Evolutionary conservation across 2,888 invertebrate species (phyloP), one percentile per base, ranked within the genome.

Genomic region (Oscheius onirici): DNA sequence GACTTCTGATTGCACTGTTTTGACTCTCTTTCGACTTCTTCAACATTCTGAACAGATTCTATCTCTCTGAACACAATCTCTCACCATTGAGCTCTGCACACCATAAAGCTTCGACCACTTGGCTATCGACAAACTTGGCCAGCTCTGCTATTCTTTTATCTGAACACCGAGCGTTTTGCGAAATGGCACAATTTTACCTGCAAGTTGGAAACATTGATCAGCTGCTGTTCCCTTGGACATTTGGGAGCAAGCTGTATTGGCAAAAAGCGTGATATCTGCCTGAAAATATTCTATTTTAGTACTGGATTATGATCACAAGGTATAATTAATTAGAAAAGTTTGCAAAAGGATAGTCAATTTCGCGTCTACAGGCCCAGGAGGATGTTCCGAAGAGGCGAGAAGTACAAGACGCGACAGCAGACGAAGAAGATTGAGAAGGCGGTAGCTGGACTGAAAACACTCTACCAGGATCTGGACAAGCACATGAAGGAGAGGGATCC

Each of bases 81-180:
- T 34, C 8, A 34, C 34, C 34, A 73, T 84, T 78, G 68, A 81
- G 61, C 58, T 84, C 83, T 8, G 82, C 81, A 58, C 84, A 84
- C 84, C 84, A 84, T 24, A 84, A 72, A 6, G 83, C 83, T 52
- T 84, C 84, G 28, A 84, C 79, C 28, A 80, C 82, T 73, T 84
- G 84, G 58, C 81, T 81, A 66, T 84, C 84, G 15, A 84, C 84
- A 70, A 84, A 84, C 54, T 78, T 82, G 24, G 82, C 82, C 70
- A 84, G 51, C 52, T 84, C 81, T 51, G 77, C 75, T 51, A 84
- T 84, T 57, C 81, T 82, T 60, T 82, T 81, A 65, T 84, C 84
- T 60, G 26, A 60, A 60, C 8, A 34, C 15, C 5, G n/a, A 26
- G n/a, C 34, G 15, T 49, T 17, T 49, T 34, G 34, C n/a, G n/a